Evolutionary conservation across 1,140 invertebrate genomes (phyloP), one percentile per base, ranked within the genome.

Genomic region (Idris sp.): DNA sequence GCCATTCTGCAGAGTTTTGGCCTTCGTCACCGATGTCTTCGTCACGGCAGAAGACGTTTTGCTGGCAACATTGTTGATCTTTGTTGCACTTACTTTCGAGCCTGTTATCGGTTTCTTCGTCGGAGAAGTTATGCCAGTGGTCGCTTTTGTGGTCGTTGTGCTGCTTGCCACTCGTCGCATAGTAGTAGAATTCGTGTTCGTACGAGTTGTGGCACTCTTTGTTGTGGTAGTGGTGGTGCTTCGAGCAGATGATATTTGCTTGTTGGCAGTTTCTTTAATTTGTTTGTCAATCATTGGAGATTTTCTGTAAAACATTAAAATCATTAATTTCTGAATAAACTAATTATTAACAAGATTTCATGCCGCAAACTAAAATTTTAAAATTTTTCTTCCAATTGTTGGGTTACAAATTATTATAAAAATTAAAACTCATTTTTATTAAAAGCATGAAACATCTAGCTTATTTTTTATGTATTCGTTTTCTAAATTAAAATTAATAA

Each of bases 251-350:
- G 89, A 90, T 8, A 90, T 86, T 53, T 89, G 88, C 73, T 91
- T 91, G 54, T 91, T 91, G 0, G 88, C 89, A 16, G 88, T 89
- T 49, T 91, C 90, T 73, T 91, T 91, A 7, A 87, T 86, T 68
- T 90, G 87, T 58, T 91, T 91, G 14, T 91, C 89, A 7, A 86
- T 85, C 56, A 89, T 83, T 0, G 88, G 81, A 0, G 81, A 78
- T 58, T 86, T 88, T 3, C 65, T 33, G 30, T n/a, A n/a, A n/a
- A n/a, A n/a, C n/a, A n/a, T n/a, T n/a, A n/a, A n/a, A n/a, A n/a
- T n/a, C n/a, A n/a, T n/a, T n/a, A n/a, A n/a, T n/a, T n/a, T n/a
- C n/a, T n/a, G n/a, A n/a, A n/a, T n/a, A n/a, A n/a, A n/a, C n/a
- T n/a, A n/a, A n/a, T n/a, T n/a, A n/a, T n/a, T n/a, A n/a, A n/a